phyloP scores from a whole-genome alignment of 2,888 invertebrate species.

The Myopa tessellatipennis region DNA sequence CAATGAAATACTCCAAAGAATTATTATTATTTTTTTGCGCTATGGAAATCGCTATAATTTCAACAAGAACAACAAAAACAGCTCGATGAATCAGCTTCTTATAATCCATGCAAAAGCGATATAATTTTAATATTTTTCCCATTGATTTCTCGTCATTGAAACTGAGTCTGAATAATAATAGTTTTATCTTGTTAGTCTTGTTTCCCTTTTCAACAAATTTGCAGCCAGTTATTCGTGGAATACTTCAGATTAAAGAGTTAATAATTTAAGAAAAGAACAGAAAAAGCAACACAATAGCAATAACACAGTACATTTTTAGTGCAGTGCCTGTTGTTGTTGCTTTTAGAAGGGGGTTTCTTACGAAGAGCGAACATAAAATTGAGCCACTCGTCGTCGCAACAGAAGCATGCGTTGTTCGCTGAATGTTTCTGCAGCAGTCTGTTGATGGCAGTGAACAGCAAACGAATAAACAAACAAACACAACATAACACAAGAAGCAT shows the following conservation, averaged over 20 bases:
- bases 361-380: background rate
- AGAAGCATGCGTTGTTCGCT: background rate
- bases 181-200: background rate
- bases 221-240: slow-evolving; percentile 18
- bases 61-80: slow-evolving; percentile 1
- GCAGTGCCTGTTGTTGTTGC: background rate
- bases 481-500: background rate
- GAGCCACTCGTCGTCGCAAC: background rate
- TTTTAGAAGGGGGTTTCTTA: background rate
- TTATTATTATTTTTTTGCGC: slow-evolving; percentile 2
- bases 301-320: background rate
- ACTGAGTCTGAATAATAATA: background rate
- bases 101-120: background rate
- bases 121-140: background rate
- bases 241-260: slow-evolving; percentile 17
- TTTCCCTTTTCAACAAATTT: background rate
- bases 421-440: background rate
- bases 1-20: slow-evolving; percentile 14
- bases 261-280: background rate
- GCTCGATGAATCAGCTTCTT: background rate
- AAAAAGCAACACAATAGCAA: background rate
- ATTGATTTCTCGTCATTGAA: background rate
- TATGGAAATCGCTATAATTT: slow-evolving; percentile 7
- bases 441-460: background rate
- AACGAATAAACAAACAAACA: background rate